Evolutionary conservation across 2,888 invertebrate genomes (phyloP).

Genomic region (Nephrotoma flavescens): DNA sequence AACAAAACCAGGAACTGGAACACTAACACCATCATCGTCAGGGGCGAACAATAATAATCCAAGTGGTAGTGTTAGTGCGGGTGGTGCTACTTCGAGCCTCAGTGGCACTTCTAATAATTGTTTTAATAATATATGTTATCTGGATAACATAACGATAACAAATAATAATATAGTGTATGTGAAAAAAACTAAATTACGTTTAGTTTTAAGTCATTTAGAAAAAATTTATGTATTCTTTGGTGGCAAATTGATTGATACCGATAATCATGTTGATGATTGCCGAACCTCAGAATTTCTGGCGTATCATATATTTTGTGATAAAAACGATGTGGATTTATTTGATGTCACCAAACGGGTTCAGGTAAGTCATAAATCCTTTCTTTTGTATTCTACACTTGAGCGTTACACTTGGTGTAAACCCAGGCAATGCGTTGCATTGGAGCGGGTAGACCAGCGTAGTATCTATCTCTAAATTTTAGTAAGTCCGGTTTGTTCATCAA

Average conservation of each 20-base stretch:
- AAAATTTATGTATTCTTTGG: slow-evolving; percentile 6
- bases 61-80: neutral
- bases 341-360: slow-evolving; percentile 3
- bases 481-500: too few species aligned
- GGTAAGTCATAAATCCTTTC: neutral
- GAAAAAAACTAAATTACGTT: neutral
- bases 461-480: too few species aligned
- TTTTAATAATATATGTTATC: neutral
- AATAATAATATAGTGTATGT: neutral
- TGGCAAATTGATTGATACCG: neutral
- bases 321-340: neutral
- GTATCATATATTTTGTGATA: neutral
- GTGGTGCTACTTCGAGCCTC: neutral
- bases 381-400: neutral
- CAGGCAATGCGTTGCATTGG: slow-evolving; percentile 9
- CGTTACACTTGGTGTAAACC: slow-evolving; percentile 8
- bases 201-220: slow-evolving; percentile 4
- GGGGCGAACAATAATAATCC: neutral
- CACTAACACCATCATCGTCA: neutral
- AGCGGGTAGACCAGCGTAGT: too few species aligned
- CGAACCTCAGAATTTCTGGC: neutral
- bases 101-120: neutral
- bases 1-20: neutral
- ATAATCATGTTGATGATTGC: neutral
- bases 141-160: neutral